Conservation (phyloP, 2,113 vertebrate genomes). For the Neofelis nebulosa region DNA sequence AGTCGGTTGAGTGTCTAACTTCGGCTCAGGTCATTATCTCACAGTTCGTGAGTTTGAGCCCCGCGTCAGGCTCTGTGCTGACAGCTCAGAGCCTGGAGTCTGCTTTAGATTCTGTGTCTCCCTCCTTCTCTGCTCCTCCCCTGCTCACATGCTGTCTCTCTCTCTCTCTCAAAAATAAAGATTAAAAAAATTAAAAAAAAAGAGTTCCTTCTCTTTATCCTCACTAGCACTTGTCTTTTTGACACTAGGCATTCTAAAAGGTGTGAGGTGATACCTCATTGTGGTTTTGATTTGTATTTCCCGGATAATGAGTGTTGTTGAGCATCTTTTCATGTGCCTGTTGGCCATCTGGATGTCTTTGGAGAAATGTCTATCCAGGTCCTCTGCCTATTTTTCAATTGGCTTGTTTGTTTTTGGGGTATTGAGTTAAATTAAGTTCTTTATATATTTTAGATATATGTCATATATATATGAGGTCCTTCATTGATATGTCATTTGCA, state of each 20-base stretch:
- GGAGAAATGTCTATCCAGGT: neutral
- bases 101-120: too few species aligned
- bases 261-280: neutral
- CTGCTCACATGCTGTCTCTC: too few species aligned
- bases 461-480: neutral
- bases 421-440: neutral
- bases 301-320: neutral
- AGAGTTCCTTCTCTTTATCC: neutral
- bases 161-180: too few species aligned
- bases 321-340: neutral
- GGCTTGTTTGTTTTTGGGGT: neutral
- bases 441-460: neutral
- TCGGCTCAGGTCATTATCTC: too few species aligned
- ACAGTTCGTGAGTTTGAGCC: too few species aligned
- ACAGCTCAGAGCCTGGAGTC: too few species aligned
- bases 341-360: neutral
- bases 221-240: neutral
- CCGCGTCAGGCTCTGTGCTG: too few species aligned
- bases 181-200: too few species aligned
- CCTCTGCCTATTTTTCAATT: neutral
- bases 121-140: too few species aligned
- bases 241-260: neutral
- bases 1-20: too few species aligned
- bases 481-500: neutral
- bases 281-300: neutral